These are phyloP conservation scores for Equus quagga DNA, from an alignment of 2,113 vertebrate species.

Conservation along the genomic window DNA sequence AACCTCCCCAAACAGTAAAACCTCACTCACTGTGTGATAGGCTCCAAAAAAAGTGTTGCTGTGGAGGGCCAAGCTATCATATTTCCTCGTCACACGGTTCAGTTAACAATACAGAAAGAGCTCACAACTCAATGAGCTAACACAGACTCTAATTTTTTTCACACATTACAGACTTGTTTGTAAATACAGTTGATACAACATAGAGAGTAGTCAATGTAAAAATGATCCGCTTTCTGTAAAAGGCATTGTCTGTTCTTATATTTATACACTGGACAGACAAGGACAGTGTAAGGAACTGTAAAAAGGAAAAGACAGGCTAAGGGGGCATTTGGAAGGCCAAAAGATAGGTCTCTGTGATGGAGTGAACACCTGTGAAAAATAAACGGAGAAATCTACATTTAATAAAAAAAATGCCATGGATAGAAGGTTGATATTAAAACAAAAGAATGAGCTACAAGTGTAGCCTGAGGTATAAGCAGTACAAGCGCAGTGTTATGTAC, in stretches of 20 bases:
- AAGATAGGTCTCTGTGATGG: background rate
- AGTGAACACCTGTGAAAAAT: background rate
- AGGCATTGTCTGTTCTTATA: background rate
- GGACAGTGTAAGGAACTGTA: background rate
- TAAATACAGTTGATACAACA: background rate
- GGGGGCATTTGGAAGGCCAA: background rate
- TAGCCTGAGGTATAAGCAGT: background rate
- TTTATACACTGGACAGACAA: background rate
- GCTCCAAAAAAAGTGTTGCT: background rate
- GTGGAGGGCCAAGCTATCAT: background rate
- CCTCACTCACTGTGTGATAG: background rate
- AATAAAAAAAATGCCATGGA: background rate
- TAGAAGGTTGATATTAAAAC: background rate
- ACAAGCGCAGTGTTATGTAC: background rate
- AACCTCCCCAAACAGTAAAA: background rate
- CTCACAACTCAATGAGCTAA: background rate
- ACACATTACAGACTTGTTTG: background rate
- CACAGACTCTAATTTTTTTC: background rate
- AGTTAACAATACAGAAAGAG: background rate
- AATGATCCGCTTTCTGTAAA: background rate
- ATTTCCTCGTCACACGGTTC: background rate
- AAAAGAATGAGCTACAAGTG: background rate
- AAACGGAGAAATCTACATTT: background rate
- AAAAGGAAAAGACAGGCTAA: background rate
- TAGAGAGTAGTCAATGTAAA: background rate